phyloP scores from a whole-genome alignment of 2,888 invertebrate species.

The Adineta ricciae region DNA sequence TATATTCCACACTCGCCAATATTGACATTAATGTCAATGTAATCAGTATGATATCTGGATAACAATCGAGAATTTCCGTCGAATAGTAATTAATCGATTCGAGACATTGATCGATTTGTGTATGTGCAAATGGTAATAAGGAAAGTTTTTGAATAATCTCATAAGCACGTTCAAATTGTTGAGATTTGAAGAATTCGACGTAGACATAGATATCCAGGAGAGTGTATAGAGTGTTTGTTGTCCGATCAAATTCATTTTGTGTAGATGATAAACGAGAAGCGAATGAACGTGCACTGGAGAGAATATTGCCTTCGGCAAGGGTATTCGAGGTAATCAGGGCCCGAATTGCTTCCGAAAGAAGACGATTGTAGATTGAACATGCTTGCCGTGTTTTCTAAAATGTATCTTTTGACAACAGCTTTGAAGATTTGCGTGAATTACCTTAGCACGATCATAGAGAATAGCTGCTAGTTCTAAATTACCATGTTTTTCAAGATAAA shows the following conservation, averaged over 20 bases:
- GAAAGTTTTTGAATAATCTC: constrained; percentile 4
- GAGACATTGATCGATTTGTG: constrained; percentile 11
- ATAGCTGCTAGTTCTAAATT: neutral
- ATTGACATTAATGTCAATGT: constrained; percentile 11
- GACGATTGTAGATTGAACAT: constrained; percentile 16
- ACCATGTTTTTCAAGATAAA: constrained; percentile 19
- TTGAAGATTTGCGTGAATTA: too few relatives aligned
- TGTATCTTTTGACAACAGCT: too few relatives aligned
- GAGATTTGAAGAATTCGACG: neutral
- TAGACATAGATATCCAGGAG: neutral
- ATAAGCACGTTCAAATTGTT: constrained; percentile 17
- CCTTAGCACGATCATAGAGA: neutral
- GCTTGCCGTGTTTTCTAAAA: constrained; percentile 2
- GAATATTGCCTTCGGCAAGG: neutral
- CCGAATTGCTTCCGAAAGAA: neutral
- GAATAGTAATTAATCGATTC: constrained; percentile 19
- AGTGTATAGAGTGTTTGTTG: neutral
- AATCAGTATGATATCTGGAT: neutral
- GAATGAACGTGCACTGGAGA: neutral
- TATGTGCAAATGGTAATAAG: constrained; percentile 21
- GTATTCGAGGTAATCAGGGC: neutral
- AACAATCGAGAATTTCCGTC: neutral
- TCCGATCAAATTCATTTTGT: neutral
- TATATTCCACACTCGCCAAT: constrained; percentile 4
- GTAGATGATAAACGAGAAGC: neutral